phyloP scores from a whole-genome alignment of 2,797 vertebrate species.

The Ctenopoma kingsleyae region DNA sequence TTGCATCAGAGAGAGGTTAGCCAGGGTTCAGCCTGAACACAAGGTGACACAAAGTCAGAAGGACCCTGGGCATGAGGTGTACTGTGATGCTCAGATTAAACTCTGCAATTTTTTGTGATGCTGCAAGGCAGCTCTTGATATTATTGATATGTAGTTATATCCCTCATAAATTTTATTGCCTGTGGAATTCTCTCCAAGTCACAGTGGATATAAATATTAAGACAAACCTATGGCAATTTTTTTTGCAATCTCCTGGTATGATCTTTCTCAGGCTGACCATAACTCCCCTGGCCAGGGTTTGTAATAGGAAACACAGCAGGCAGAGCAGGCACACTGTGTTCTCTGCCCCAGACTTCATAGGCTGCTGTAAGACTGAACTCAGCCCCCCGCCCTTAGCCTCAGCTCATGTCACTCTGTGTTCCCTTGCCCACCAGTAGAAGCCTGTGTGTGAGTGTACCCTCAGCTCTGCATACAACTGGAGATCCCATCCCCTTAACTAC shows the following conservation, averaged over 20 bases:
- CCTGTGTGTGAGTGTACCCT: slow-evolving; percentile 43
- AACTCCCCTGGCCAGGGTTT: slow-evolving; percentile 41
- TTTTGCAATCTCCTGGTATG: slow-evolving; percentile 50
- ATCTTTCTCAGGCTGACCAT: slow-evolving; percentile 49
- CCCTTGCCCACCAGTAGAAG: slow-evolving; percentile 62
- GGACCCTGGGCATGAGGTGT: slow-evolving; percentile 60
- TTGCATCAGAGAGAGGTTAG: slow-evolving; percentile 73
- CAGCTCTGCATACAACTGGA: slow-evolving; percentile 30
- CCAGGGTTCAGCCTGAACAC: slow-evolving; percentile 74
- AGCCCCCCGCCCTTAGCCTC: slow-evolving; percentile 56
- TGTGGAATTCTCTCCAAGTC: slow-evolving; percentile 48
- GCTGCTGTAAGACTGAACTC: slow-evolving; percentile 57
- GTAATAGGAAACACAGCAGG: slow-evolving; percentile 70
- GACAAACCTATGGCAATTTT: slow-evolving; percentile 45
- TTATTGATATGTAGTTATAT: slow-evolving; percentile 62
- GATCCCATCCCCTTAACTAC: slow-evolving; percentile 70
- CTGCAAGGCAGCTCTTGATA: slow-evolving; percentile 48
- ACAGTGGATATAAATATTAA: slow-evolving; percentile 62
- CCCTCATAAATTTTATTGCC: slow-evolving; percentile 55
- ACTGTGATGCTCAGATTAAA: slow-evolving; percentile 62
- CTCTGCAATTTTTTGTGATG: slow-evolving; percentile 38
- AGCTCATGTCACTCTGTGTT: slow-evolving; percentile 60
- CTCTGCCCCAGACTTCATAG: slow-evolving; percentile 52
- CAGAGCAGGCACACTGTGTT: slow-evolving; percentile 66
- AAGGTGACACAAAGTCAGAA: slow-evolving; percentile 55